Evolutionary conservation across 2,113 vertebrate genomes (phyloP).

Genomic region (Marcusenius ussheri): DNA sequence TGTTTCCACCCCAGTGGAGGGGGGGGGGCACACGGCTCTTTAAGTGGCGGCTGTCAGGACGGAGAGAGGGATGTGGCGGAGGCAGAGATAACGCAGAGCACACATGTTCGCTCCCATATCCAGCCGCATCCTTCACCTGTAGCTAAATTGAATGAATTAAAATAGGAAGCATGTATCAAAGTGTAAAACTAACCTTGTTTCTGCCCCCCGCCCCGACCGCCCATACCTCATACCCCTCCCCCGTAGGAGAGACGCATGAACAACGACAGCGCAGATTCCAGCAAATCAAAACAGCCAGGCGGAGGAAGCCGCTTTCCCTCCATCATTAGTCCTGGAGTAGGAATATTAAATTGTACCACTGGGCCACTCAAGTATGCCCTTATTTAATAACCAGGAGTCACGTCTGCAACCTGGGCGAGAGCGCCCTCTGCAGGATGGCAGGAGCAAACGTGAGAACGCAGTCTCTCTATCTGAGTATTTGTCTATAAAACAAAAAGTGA

Average conservation of each 20-base stretch:
- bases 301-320: not conserved
- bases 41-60: conserved; percentile 19
- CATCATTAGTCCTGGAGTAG: conserved; percentile 18
- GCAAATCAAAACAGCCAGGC: not conserved
- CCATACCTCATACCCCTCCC: not conserved
- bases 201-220: conserved; percentile 8
- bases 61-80: conserved; percentile 16
- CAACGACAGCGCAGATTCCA: conserved; percentile 8
- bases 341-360: conserved; percentile 22
- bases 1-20: not conserved
- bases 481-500: not conserved
- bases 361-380: conserved; percentile 2
- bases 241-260: not conserved
- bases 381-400: conserved; percentile 18
- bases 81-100: conserved; percentile 31
- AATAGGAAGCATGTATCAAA: conserved; percentile 40
- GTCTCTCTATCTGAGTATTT: not conserved
- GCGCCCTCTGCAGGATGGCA: not conserved
- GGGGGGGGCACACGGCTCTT: not conserved
- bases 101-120: conserved; percentile 30
- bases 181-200: conserved; percentile 42
- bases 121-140: conserved; percentile 35
- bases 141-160: conserved; percentile 38
- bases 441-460: not conserved
- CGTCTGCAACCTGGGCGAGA: not conserved